A percentile compares a stretch with the other conserved stretches of the same genome.
These are phyloP conservation scores for Oxyruncus cristatus DNA, from an alignment of 2,113 vertebrate genomes.

Conservation along the genomic window DNA sequence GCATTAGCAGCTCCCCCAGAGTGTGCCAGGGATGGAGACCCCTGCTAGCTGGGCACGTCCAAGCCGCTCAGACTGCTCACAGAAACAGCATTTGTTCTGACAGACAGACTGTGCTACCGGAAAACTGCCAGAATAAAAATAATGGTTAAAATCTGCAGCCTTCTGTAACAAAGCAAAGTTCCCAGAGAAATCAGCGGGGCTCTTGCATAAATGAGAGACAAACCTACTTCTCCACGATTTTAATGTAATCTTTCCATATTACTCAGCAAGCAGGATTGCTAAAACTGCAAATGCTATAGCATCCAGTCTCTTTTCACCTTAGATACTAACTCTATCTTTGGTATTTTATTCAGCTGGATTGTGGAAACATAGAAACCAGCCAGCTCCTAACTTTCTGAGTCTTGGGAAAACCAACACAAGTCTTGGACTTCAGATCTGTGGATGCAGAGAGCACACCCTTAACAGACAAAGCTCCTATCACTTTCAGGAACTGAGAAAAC, in stretches of 20 bases:
- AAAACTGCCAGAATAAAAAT: neutral
- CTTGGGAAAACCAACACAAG: neutral
- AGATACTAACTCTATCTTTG: neutral
- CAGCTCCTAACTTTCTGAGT: neutral
- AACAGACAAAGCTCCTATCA: neutral
- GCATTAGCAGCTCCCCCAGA: neutral
- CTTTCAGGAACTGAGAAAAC: neutral
- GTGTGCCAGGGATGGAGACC: accelerated
- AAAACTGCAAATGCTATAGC: neutral
- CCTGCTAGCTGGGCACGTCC: neutral
- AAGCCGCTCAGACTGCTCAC: neutral
- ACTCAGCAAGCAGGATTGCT: neutral
- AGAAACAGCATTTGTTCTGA: neutral
- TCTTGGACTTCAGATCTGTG: accelerated
- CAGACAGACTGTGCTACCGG: neutral
- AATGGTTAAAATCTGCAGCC: neutral
- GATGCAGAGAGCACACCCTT: accelerated
- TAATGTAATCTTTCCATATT: neutral
- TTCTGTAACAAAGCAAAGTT: neutral
- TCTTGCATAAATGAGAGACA: neutral
- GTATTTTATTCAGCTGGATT: neutral
- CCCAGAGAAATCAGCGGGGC: neutral
- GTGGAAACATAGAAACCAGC: neutral
- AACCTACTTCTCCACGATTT: neutral
- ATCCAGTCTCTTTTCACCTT: neutral